Base-by-base conservation (phyloP, 2,888 invertebrate species). In the Crocallis elinguaria region DNA sequence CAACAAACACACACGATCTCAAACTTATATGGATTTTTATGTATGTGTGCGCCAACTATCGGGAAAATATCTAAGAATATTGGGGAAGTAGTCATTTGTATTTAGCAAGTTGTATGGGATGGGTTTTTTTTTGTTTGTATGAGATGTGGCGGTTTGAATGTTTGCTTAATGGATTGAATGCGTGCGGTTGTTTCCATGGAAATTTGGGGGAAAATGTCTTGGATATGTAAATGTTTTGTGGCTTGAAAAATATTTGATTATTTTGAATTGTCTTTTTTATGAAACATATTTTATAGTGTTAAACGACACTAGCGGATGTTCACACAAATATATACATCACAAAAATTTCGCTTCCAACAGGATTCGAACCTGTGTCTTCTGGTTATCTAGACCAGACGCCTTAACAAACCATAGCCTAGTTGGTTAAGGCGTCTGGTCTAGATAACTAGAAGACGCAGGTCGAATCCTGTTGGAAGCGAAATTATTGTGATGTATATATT, bases 31-130 rank as follows among this genome's bases (percentile, higher is more conserved):
- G 68, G 67, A 66, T 66, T 68, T 64, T 57, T 66, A 60, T 60
- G 59, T 62, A 55, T 64, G 71, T 61, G 71, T 61, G 60, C 51
- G 66, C 56, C 54, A 73, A 74, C 73, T 79, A 79, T 77, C 60
- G 76, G 70, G 69, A 71, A 73, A 73, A 69, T 68, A 74, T 66
- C 63, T 61, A 60, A 66, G 69, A 69, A 71, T 73, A 74, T 68
- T 67, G 68, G 70, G 67, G 66, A 66, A 69, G 67, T 63, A 62
- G 65, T 69, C 71, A 69, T 70, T 72, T 69, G 64, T 69, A 50
- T 69, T 66, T 61, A 67, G 69, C 51, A 39, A 58, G 23, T 51
- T 44, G 25, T 35, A 50, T 58, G 38, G 17, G 53, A 32, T 56
- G 43, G 42, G 50, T 52, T 36, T 35, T 37, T 41, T 37, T 37